These are phyloP conservation scores for Cotesia vestalis DNA, from an alignment of 1,140 invertebrate species.

Conservation along the genomic window DNA sequence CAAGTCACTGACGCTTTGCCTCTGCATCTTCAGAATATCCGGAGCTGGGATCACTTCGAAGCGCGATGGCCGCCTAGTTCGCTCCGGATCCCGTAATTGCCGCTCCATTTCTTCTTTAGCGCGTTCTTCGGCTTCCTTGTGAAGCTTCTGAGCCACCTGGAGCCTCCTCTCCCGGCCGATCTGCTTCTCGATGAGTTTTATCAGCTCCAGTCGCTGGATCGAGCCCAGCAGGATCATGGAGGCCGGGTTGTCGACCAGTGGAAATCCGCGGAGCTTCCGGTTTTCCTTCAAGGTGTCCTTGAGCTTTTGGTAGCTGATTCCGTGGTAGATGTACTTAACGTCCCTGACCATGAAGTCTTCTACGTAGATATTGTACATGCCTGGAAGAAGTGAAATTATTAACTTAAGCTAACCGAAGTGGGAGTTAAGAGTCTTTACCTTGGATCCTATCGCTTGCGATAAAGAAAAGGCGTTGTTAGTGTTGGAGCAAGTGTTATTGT, in stretches of 20 bases:
- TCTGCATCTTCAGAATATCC: slow-evolving; percentile 69
- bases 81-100: slow-evolving; percentile 62
- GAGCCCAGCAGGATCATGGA: slow-evolving; percentile 95
- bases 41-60: slow-evolving; percentile 79
- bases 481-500: background rate
- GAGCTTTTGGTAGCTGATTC: slow-evolving; percentile 87
- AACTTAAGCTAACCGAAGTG: too few relatives aligned
- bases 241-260: slow-evolving; percentile 87
- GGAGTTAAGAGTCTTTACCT: background rate
- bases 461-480: slow-evolving; percentile 2
- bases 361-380: slow-evolving; percentile 93
- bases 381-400: slow-evolving; percentile 62
- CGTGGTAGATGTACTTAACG: slow-evolving; percentile 90
- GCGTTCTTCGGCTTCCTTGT: slow-evolving; percentile 72
- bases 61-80: slow-evolving; percentile 72
- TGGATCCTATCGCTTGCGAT: background rate
- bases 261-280: slow-evolving; percentile 80
- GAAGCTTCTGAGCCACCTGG: slow-evolving; percentile 72
- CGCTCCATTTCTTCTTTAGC: slow-evolving; percentile 70
- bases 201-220: slow-evolving; percentile 88
- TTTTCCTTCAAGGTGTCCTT: slow-evolving; percentile 83
- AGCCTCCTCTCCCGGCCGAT: slow-evolving; percentile 85
- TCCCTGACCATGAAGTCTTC: slow-evolving; percentile 96
- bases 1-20: slow-evolving; percentile 62
- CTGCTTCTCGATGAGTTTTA: slow-evolving; percentile 87